A percentile compares a stretch with the other conserved stretches of the same genome.
Evolutionary conservation across 2,888 invertebrate genomes (phyloP).

Genomic region (Lasioglossum morio): DNA sequence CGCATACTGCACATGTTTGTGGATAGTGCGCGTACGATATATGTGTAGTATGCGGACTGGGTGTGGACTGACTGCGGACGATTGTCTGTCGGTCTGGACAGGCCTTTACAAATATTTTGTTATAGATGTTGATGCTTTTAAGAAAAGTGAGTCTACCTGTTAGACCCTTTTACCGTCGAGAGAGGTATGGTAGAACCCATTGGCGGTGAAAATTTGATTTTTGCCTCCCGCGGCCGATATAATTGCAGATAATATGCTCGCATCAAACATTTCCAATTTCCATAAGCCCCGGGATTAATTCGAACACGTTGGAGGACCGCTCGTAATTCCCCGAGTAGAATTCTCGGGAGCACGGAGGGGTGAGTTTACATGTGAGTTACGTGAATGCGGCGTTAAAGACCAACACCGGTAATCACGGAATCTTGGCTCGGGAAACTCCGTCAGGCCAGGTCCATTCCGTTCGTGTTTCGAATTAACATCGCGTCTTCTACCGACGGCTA

Average conservation of each 20-base stretch:
- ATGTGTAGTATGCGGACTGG: no score
- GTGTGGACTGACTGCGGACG: no score
- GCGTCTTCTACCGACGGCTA: conserved; percentile 58
- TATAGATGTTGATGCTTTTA: no score
- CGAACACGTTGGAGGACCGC: conserved; percentile 3
- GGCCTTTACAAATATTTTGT: no score
- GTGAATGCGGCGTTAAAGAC: conserved; percentile 39
- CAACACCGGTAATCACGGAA: conserved; percentile 51
- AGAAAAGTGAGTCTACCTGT: no score
- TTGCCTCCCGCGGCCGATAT: background rate
- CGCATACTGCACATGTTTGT: no score
- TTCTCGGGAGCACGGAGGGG: conserved; percentile 21
- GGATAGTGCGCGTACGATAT: no score
- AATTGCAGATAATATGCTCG: background rate
- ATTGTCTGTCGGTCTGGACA: no score
- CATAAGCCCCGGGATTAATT: conserved; percentile 28
- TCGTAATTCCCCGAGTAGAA: conserved; percentile 24
- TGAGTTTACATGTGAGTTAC: conserved; percentile 19
- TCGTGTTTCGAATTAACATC: conserved; percentile 73
- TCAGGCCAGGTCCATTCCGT: conserved; percentile 33
- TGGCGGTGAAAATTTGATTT: background rate
- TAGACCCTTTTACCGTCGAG: background rate
- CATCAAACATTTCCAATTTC: background rate
- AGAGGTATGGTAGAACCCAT: background rate
- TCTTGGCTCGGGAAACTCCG: conserved; percentile 62